Conservation (phyloP, 2,797 vertebrate genomes). For the Thamnophis elegans region DNA sequence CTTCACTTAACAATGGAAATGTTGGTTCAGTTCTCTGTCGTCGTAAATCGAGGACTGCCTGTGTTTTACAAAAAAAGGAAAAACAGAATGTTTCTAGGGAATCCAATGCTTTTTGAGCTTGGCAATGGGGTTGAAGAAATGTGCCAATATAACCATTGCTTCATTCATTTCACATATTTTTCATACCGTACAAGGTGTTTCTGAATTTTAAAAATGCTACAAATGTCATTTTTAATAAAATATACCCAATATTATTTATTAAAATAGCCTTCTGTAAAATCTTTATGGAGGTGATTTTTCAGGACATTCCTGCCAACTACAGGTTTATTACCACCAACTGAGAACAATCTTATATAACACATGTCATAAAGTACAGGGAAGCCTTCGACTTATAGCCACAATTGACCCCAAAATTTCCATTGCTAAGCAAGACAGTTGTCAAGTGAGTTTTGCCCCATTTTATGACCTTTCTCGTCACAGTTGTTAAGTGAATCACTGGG, state of each 20-base stretch:
- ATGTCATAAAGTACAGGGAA: neutral
- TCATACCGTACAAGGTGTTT: neutral
- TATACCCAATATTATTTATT: neutral
- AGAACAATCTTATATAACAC: neutral
- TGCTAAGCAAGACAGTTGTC: neutral
- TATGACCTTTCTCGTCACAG: neutral
- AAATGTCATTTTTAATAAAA: neutral
- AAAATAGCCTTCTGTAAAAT: neutral
- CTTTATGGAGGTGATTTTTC: neutral
- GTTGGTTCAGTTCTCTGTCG: neutral
- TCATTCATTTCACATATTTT: constrained; percentile 9
- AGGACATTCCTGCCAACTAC: neutral
- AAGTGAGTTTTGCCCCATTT: neutral
- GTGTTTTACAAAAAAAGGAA: neutral
- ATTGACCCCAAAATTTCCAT: neutral
- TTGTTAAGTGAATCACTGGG: neutral
- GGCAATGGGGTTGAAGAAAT: neutral
- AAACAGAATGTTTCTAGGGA: neutral
- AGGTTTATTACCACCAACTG: neutral
- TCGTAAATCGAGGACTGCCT: neutral
- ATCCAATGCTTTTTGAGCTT: constrained; percentile 2
- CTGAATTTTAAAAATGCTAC: constrained; percentile 13
- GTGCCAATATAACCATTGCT: neutral
- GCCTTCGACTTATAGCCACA: neutral
- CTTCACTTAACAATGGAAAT: neutral